Evolutionary conservation across 2,797 vertebrate species (phyloP), one percentile per base, ranked within the genome.

Genomic region (Pitangus sulphuratus): DNA sequence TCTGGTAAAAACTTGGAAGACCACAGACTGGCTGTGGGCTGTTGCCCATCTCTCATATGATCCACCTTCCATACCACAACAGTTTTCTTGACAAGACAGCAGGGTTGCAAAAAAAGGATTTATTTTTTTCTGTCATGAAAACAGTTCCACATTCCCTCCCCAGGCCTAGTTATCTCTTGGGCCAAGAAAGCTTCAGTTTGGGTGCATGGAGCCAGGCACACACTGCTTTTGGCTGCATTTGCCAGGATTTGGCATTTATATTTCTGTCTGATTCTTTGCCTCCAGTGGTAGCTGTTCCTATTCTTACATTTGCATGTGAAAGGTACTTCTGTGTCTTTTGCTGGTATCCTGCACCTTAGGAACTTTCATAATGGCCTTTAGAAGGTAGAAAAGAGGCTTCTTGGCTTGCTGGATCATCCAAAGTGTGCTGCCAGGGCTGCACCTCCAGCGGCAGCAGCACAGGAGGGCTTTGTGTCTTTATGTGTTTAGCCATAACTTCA

Each of bases 221-320:
- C 21, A 12, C 40, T 87, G 76, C 44, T 80, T 87, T 92, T 89
- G 61, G 53, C 68, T 89, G 24, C 7, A 3, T 64, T 93, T 84
- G 20, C 48, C 53, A 40, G 65, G 8, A 21, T 78, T 85, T 93
- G 89, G 79, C 71, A 51, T 78, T 93, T 81, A 4, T 1, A 25
- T 87, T 91, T 89, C 84, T 91, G n/a, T 53, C 91, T 87, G 64
- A 92, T n/a, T 76, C 79, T 78, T 57, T 83, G 64, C 78, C 45
- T 89, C 16, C 39, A 47, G 51, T 9, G 72, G 31, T 48, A 83
- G 60, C 60, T 90, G 92, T 83, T 87, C 53, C 71, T 85, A 6
- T 74, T 82, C 56, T 82, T 85, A 13, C 6, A 95, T 95, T 93
- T 94, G 79, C 87, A 91, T 82, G 31, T 93, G 78, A 93, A 93